phyloP scores from a whole-genome alignment of 2,888 invertebrate genomes.

The Heliconius charithonia region DNA sequence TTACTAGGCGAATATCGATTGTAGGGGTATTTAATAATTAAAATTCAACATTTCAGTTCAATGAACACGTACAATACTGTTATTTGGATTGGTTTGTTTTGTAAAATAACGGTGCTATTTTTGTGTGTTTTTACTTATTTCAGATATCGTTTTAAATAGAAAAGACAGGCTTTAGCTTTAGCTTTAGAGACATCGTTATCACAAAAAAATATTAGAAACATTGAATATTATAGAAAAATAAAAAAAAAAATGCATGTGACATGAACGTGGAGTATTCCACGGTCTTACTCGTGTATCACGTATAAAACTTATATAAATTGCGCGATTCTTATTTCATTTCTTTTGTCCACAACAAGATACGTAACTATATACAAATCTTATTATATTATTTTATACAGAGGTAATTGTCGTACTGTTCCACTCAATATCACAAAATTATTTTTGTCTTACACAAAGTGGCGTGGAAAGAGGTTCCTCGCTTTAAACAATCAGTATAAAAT shows the following conservation, averaged over 20 bases:
- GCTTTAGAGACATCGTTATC: too few relatives aligned
- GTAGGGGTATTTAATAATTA: slow-evolving; percentile 29
- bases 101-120: not conserved
- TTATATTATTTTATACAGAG: not conserved
- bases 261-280: too few relatives aligned
- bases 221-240: too few relatives aligned
- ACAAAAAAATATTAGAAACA: too few relatives aligned
- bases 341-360: not conserved
- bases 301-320: not conserved
- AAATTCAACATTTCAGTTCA: slow-evolving; percentile 33
- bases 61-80: slow-evolving; percentile 26
- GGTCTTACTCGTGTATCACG: not conserved
- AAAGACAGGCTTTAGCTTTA: too few relatives aligned
- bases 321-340: not conserved
- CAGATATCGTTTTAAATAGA: too few relatives aligned
- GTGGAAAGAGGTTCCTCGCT: slow-evolving; percentile 39
- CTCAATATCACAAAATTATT: slow-evolving; percentile 13
- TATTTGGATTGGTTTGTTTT: not conserved
- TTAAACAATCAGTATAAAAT: not conserved
- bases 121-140: not conserved
- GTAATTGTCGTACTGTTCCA: slow-evolving; percentile 32
- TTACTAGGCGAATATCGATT: slow-evolving; percentile 24
- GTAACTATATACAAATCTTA: not conserved
- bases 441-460: slow-evolving; percentile 40
- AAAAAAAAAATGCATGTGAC: too few relatives aligned